Base-by-base conservation (phyloP, 2,888 invertebrate genomes). In the Drosophila nigritarsus region DNA sequence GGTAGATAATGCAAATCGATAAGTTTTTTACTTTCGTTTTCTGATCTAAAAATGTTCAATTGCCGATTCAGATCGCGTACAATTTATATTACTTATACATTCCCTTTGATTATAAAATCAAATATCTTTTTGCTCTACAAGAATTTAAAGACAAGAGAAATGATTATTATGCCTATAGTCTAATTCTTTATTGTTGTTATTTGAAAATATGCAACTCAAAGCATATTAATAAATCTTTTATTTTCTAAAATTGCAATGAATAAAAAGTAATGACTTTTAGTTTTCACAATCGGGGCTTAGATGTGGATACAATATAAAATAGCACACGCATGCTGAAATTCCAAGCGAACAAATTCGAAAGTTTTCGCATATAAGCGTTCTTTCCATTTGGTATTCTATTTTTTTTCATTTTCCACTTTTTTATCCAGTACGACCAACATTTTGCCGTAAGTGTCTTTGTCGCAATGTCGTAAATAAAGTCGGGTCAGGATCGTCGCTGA, bases 381-480 rank as follows among this genome's bases (percentile, higher is more conserved):
- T 36, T 51, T 48, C 42, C 42, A 58, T 45, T 53, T 50, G 18
- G 6, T 32, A 30, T 51, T 65, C 24, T 24, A 36, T 29, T 20
- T 27, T 30, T 34, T 55, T 29, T 51, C 30, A 45, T 49, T 65
- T 42, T 65, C 15, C 27, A 40, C 49, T 42, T 66, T 63, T 63
- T 75, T 65, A 55, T 71, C 42, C 65, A 54, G 68, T 63, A 51
- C 73, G 84, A 62, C 66, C 65, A 77, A 70, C 75, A 83, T 82
- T 86, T 75, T 82, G 76, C 78, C 82, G 78, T 78, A 82, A 88
- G 82, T 84, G 89, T 83, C 87, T 87, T 83, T 87, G 87, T 87
- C 87, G 87, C 89, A 87, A 88, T 88, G 85, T 87, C 87, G 87
- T 87, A 87, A 87, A 87, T 87, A 87, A 87, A 87, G 89, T 85